These are phyloP conservation scores for Heliconius himera DNA, from an alignment of 1,140 invertebrate species.

Conservation along the genomic window DNA sequence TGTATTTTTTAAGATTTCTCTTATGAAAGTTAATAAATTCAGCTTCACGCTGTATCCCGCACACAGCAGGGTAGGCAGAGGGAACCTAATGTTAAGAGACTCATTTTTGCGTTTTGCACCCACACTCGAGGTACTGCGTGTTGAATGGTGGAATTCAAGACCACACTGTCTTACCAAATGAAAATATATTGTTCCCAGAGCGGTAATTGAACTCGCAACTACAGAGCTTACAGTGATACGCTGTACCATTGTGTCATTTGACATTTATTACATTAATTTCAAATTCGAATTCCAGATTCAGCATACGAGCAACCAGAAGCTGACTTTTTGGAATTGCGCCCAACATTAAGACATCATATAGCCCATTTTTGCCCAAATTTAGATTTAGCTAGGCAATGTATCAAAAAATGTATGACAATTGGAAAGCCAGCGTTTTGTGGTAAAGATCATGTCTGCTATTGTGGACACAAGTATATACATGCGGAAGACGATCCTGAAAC, in stretches of 20 bases:
- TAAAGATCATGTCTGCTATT: slow-evolving; percentile 73
- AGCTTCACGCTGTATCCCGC: no score
- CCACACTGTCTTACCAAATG: no score
- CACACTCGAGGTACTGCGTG: no score
- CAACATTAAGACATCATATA: slow-evolving; percentile 60
- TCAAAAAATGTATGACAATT: slow-evolving; percentile 55
- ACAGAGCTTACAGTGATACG: no score
- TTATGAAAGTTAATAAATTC: neutral
- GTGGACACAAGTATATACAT: slow-evolving; percentile 55
- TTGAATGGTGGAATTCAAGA: no score
- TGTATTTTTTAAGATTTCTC: neutral
- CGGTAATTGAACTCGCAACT: no score
- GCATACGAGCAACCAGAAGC: neutral
- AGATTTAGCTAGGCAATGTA: slow-evolving; percentile 57
- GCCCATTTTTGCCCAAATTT: slow-evolving; percentile 72
- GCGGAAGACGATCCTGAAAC: slow-evolving; percentile 25
- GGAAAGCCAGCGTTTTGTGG: slow-evolving; percentile 72
- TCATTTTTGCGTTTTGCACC: no score
- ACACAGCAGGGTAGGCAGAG: no score
- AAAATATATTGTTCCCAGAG: no score
- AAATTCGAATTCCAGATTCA: neutral
- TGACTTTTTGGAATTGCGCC: neutral
- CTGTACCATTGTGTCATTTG: no score
- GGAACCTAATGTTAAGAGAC: no score
- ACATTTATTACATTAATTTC: neutral